Evolutionary conservation across 2,113 vertebrate genomes (phyloP).

Genomic region (Gnathonemus echidnorhynchus): DNA sequence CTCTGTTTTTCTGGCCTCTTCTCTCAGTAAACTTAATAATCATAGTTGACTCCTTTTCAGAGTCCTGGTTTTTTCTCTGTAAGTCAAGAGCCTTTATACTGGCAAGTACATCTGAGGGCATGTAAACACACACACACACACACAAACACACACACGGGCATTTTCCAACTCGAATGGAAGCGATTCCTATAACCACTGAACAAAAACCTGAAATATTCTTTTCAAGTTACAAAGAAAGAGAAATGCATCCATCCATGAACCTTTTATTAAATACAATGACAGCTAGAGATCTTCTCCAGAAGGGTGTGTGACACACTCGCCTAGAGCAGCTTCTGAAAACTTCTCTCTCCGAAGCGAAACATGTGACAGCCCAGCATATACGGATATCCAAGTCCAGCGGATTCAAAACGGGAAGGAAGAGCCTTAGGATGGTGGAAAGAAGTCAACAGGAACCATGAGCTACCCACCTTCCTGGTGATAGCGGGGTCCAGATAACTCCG

Average conservation of each 20-base stretch:
- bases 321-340: not conserved
- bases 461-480: conserved; percentile 82
- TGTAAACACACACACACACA: not conserved
- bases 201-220: no score
- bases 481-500: conserved; percentile 84
- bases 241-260: not conserved
- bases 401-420: not conserved
- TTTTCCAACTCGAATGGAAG: not conserved
- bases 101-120: not conserved
- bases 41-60: not conserved
- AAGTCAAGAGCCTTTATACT: not conserved
- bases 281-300: not conserved
- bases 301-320: not conserved
- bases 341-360: not conserved
- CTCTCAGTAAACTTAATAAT: conserved; percentile 3
- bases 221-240: not conserved
- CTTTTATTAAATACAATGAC: not conserved
- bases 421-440: not conserved
- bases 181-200: not conserved
- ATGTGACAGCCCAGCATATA: not conserved
- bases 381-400: not conserved
- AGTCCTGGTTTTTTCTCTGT: not conserved
- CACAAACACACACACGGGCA: not conserved
- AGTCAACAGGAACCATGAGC: not conserved
- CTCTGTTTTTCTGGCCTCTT: not conserved